Evolutionary conservation across 2,113 vertebrate genomes (phyloP).

Genomic region (Xenopus borealis): DNA sequence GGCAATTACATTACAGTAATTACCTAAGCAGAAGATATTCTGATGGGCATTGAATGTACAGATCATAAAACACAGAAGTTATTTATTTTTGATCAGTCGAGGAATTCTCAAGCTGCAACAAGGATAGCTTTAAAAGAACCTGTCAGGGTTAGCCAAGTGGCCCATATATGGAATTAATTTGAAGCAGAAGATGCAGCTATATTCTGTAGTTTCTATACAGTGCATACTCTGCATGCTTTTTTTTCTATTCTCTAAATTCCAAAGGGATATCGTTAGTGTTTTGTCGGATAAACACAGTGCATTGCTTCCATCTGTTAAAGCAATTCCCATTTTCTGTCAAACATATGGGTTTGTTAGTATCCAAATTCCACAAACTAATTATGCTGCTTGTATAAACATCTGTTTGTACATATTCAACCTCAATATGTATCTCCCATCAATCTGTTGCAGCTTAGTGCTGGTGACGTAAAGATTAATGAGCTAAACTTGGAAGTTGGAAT

Average conservation of each 20-base stretch:
- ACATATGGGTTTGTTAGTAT: slow-evolving; percentile 19
- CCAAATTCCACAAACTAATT: slow-evolving; percentile 32
- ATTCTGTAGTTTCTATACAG: not conserved
- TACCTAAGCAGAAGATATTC: no score
- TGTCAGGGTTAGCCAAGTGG: slow-evolving; percentile 8
- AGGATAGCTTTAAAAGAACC: not conserved
- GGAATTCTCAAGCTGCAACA: no score
- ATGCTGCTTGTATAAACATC: slow-evolving; percentile 1
- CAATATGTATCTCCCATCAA: slow-evolving; percentile 24
- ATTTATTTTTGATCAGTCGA: no score
- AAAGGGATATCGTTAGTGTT: not conserved
- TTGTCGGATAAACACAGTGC: not conserved
- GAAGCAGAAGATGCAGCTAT: slow-evolving; percentile 13
- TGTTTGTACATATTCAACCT: slow-evolving; percentile 17
- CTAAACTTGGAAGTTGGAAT: slow-evolving; percentile 50
- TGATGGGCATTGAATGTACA: no score
- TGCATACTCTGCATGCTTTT: no score
- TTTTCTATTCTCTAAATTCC: not conserved
- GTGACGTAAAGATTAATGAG: slow-evolving; percentile 50
- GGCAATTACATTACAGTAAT: no score
- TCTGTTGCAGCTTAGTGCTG: slow-evolving; percentile 51
- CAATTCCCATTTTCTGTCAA: slow-evolving; percentile 34
- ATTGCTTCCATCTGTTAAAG: slow-evolving; percentile 14
- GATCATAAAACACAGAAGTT: no score
- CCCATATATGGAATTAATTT: slow-evolving; percentile 28